These are phyloP conservation scores for Anaspis maculata DNA, from an alignment of 2,888 invertebrate genomes.

Conservation along the genomic window DNA sequence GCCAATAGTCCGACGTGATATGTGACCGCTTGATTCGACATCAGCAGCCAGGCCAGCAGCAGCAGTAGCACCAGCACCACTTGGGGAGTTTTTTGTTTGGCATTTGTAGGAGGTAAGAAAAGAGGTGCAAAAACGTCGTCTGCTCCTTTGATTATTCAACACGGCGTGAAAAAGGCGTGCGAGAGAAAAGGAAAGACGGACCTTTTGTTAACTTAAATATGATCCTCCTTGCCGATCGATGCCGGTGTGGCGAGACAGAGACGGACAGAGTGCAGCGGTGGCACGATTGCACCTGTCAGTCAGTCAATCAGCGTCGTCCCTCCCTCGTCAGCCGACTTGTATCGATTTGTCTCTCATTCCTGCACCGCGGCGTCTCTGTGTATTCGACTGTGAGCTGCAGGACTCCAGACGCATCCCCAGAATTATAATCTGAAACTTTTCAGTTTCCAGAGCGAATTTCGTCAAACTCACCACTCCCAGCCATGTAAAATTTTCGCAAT, in stretches of 20 bases:
- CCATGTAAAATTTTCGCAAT: too few relatives aligned
- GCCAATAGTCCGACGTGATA: constrained; percentile 21
- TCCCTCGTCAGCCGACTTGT: constrained; percentile 34
- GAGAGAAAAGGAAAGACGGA: constrained; percentile 3
- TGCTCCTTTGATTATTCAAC: too few relatives aligned
- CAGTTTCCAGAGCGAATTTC: too few relatives aligned
- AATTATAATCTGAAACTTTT: too few relatives aligned
- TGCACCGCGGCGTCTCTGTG: too few relatives aligned
- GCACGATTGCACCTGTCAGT: constrained; percentile 37
- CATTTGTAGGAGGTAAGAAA: neutral
- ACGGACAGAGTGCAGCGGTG: constrained; percentile 10
- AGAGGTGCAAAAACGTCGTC: neutral
- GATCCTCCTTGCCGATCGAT: too few relatives aligned
- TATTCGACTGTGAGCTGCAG: too few relatives aligned
- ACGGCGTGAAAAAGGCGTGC: constrained; percentile 1
- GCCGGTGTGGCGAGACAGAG: constrained; percentile 4
- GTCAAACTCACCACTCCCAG: too few relatives aligned
- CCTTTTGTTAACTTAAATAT: too few relatives aligned
- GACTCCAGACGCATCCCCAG: too few relatives aligned
- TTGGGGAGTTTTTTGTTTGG: neutral
- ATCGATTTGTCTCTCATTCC: constrained; percentile 37
- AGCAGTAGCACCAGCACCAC: too few relatives aligned
- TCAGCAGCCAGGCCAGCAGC: too few relatives aligned
- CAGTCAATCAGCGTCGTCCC: constrained; percentile 38
- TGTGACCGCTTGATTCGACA: constrained; percentile 11